A percentile compares a stretch with the other conserved stretches of the same genome.
Evolutionary conservation across 2,797 vertebrate genomes (phyloP).

Genomic region (Capromys pilorides): DNA sequence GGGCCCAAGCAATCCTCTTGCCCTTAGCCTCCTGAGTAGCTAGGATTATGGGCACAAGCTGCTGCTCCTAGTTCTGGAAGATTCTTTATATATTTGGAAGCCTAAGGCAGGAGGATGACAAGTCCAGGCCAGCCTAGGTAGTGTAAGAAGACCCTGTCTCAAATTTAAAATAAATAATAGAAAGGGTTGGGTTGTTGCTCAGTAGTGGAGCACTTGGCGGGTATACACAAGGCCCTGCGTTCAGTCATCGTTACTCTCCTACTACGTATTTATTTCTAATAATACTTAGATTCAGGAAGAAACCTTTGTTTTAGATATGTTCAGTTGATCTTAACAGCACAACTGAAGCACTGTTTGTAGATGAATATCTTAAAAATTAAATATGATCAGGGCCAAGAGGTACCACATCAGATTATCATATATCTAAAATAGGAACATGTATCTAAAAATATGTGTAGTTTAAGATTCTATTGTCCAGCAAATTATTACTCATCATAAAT

Average conservation of each 20-base stretch:
- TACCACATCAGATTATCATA: neutral
- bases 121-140: neutral
- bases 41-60: neutral
- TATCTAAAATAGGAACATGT: neutral
- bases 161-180: neutral
- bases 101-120: neutral
- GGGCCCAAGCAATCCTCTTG: too few species aligned
- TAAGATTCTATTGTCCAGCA: conserved; percentile 8
- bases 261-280: neutral
- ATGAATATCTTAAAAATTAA: neutral
- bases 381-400: neutral
- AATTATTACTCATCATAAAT: neutral
- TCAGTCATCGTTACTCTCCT: neutral
- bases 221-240: too few species aligned
- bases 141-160: neutral
- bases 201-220: neutral
- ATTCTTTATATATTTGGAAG: neutral
- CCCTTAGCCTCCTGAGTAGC: neutral
- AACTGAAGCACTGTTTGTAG: neutral
- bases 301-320: conserved; percentile 35
- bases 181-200: neutral
- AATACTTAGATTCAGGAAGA: neutral
- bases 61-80: neutral
- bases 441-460: neutral
- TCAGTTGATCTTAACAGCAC: neutral